phyloP scores from a whole-genome alignment of 2,113 vertebrate species.

The Cyprinodon brontotheroides region DNA sequence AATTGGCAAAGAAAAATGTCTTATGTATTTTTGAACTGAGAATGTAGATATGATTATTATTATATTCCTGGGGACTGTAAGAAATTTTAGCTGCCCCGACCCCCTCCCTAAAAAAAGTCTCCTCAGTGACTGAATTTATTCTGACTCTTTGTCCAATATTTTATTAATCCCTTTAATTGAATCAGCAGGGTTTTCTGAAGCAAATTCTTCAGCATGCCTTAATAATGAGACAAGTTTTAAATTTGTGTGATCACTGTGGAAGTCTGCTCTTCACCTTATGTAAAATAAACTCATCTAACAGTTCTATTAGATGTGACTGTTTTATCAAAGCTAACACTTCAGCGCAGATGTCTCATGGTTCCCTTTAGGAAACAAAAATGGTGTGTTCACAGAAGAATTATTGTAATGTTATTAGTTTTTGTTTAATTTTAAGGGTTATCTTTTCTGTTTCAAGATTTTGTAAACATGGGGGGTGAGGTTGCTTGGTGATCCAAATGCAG shows the following conservation, averaged over 20 bases:
- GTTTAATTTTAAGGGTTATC: neutral
- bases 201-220: neutral
- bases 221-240: constrained; percentile 10
- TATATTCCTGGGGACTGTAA: constrained; percentile 14
- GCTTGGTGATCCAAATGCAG: too few species aligned
- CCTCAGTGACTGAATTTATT: constrained; percentile 33
- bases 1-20: too few species aligned
- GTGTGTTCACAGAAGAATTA: neutral
- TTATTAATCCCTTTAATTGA: constrained; percentile 20
- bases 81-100: constrained; percentile 3
- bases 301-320: constrained; percentile 16
- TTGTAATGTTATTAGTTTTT: neutral
- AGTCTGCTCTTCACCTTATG: constrained; percentile 32
- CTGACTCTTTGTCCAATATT: constrained; percentile 35
- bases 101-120: constrained; percentile 15
- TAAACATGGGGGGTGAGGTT: neutral
- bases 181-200: constrained; percentile 4
- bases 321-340: constrained; percentile 1
- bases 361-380: constrained; percentile 2
- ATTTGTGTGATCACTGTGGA: constrained; percentile 25
- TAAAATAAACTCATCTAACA: constrained; percentile 21
- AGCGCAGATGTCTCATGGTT: neutral
- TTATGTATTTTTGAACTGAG: too few species aligned
- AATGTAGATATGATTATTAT: constrained; percentile 22
- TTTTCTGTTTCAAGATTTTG: neutral